phyloP scores from a whole-genome alignment of 2,888 invertebrate species.

The Lottia scabra region DNA sequence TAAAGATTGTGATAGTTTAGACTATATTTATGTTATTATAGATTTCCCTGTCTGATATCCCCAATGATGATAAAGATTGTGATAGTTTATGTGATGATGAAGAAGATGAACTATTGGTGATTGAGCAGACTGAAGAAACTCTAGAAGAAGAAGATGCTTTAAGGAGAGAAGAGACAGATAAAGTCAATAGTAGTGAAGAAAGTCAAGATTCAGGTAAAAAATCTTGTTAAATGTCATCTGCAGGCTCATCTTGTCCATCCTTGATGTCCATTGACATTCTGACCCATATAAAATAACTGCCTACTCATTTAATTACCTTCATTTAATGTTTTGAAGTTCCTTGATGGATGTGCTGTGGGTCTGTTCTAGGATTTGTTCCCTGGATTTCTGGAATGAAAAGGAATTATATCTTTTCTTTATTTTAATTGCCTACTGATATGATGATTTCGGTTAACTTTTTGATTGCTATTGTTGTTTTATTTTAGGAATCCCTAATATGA shows the following conservation, averaged over 20 bases:
- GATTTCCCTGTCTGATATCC: constrained; percentile 34
- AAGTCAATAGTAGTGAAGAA: constrained; percentile 19
- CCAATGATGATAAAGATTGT: constrained; percentile 27
- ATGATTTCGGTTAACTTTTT: too few relatives aligned
- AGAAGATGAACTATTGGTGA: constrained; percentile 28
- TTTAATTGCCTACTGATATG: too few relatives aligned
- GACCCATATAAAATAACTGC: too few relatives aligned
- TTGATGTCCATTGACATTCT: too few relatives aligned
- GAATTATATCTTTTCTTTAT: too few relatives aligned
- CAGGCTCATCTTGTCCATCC: too few relatives aligned
- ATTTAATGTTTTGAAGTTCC: too few relatives aligned
- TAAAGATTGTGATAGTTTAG: neutral
- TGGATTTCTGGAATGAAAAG: too few relatives aligned
- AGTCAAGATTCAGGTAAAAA: constrained; percentile 31
- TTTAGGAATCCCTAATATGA: constrained; percentile 24
- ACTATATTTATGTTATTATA: constrained; percentile 3
- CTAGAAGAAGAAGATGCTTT: neutral
- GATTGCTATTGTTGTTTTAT: neutral
- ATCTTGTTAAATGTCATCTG: too few relatives aligned
- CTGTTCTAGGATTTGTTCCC: too few relatives aligned
- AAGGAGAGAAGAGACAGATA: constrained; percentile 9
- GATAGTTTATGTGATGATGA: constrained; percentile 28
- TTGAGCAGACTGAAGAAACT: constrained; percentile 18
- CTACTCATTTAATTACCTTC: too few relatives aligned
- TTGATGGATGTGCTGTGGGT: too few relatives aligned